These are phyloP conservation scores for Drosophila pallidifrons DNA, from an alignment of 1,140 invertebrate species.

Conservation along the genomic window DNA sequence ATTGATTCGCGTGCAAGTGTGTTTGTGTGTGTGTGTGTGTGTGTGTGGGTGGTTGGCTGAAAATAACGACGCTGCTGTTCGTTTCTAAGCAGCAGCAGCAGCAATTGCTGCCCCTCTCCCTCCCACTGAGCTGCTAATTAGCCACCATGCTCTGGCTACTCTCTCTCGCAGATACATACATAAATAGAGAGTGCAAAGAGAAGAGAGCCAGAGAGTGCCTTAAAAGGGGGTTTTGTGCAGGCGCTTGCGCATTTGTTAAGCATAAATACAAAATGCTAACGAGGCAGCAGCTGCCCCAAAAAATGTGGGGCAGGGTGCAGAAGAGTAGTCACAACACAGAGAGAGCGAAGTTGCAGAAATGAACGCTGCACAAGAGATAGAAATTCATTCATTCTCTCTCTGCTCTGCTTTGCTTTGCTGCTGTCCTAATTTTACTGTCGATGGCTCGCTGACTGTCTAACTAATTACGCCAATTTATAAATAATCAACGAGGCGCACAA, in stretches of 20 bases:
- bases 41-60: conserved; percentile 37
- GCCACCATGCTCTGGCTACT: conserved; percentile 4
- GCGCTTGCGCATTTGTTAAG: conserved; percentile 41
- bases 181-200: conserved; percentile 32
- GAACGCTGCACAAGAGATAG: conserved; percentile 65
- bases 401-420: conserved; percentile 18
- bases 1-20: conserved; percentile 18
- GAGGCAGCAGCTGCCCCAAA: conserved; percentile 24
- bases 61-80: conserved; percentile 33
- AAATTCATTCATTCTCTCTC: conserved; percentile 17
- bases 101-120: neutral
- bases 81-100: conserved; percentile 30
- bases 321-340: conserved; percentile 32
- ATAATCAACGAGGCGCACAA: conserved; percentile 69
- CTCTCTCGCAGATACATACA: conserved; percentile 45
- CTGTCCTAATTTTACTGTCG: conserved; percentile 59
- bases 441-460: conserved; percentile 51
- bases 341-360: conserved; percentile 61
- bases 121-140: conserved; percentile 30
- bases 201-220: conserved; percentile 36
- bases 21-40: conserved; percentile 20
- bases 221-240: conserved; percentile 19
- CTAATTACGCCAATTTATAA: conserved; percentile 78
- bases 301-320: conserved; percentile 1
- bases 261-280: conserved; percentile 45